These are phyloP conservation scores for Ophion ellenae DNA, from an alignment of 2,888 invertebrate species.

Conservation along the genomic window DNA sequence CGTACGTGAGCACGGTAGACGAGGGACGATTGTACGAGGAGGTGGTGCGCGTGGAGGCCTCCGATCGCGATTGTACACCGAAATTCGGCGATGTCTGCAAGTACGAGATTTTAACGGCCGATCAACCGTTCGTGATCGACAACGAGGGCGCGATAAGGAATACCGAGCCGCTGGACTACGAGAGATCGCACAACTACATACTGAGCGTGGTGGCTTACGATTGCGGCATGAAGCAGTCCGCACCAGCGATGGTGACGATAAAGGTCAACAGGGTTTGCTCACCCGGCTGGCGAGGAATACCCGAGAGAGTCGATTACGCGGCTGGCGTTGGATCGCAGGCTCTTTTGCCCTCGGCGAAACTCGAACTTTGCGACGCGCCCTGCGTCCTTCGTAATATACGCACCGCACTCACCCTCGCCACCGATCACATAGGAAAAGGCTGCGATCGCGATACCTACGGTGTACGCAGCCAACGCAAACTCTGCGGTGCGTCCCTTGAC, in stretches of 20 bases:
- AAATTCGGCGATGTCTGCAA: conserved; percentile 98
- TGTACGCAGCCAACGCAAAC: conserved; percentile 92
- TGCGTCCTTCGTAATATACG: conserved; percentile 86
- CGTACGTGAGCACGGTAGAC: conserved; percentile 95
- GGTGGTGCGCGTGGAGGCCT: conserved; percentile 95
- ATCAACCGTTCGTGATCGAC: conserved; percentile 95
- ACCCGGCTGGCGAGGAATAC: conserved; percentile 87
- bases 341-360: conserved; percentile 90
- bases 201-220: conserved; percentile 98
- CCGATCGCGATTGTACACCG: conserved; percentile 97
- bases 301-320: conserved; percentile 94
- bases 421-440: conserved; percentile 96
- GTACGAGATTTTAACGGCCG: conserved; percentile 96
- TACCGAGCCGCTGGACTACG: conserved; percentile 96
- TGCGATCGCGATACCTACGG: conserved; percentile 98
- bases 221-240: conserved; percentile 97
- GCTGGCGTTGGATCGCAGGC: conserved; percentile 91
- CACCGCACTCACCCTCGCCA: conserved; percentile 88
- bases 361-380: conserved; percentile 88
- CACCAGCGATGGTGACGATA: conserved; percentile 98
- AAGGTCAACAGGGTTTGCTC: conserved; percentile 89
- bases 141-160: conserved; percentile 97
- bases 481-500: conserved; percentile 93
- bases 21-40: conserved; percentile 96
- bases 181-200: conserved; percentile 97